Percentiles rank a stretch among this genome's conserved stretches.
Conservation (phyloP, 2,888 invertebrate genomes). For the Cheilosia vernalis region DNA sequence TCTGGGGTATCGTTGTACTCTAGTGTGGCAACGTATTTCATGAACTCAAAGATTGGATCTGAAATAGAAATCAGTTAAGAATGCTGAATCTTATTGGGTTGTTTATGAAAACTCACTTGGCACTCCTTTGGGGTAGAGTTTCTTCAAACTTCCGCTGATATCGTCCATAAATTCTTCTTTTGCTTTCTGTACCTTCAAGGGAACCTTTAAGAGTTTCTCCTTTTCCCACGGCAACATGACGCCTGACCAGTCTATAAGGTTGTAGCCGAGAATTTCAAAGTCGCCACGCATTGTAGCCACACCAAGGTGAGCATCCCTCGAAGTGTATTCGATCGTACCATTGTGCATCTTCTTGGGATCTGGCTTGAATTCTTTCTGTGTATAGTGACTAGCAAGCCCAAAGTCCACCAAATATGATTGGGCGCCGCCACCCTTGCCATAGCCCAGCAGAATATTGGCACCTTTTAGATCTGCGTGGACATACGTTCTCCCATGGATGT, state of each 20-base stretch:
- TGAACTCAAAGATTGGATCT: conserved; percentile 87
- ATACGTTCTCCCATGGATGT: conserved; percentile 95
- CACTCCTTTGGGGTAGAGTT: conserved; percentile 80
- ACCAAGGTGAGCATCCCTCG: conserved; percentile 97
- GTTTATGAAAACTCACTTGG: conserved; percentile 80
- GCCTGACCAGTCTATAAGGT: conserved; percentile 95
- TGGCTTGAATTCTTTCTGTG: conserved; percentile 91
- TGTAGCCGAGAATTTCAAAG: conserved; percentile 96
- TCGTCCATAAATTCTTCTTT: conserved; percentile 89
- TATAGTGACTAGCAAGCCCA: conserved; percentile 92
- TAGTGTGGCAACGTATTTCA: conserved; percentile 88
- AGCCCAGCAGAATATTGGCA: conserved; percentile 93
- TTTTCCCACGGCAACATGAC: conserved; percentile 94
- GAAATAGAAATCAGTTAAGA: conserved; percentile 79
- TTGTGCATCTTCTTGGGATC: conserved; percentile 97
- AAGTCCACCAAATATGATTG: conserved; percentile 96
- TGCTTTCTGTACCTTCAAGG: conserved; percentile 86
- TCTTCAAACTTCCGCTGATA: conserved; percentile 77
- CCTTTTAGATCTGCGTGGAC: conserved; percentile 98
- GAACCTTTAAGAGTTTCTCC: conserved; percentile 85
- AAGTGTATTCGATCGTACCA: conserved; percentile 98
- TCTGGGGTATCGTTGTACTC: conserved; percentile 89
- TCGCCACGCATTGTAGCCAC: conserved; percentile 95
- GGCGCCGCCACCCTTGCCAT: conserved; percentile 86
- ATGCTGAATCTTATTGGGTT: not conserved